Base-by-base conservation (phyloP, 2,113 vertebrate genomes). In the Felis chaus region DNA sequence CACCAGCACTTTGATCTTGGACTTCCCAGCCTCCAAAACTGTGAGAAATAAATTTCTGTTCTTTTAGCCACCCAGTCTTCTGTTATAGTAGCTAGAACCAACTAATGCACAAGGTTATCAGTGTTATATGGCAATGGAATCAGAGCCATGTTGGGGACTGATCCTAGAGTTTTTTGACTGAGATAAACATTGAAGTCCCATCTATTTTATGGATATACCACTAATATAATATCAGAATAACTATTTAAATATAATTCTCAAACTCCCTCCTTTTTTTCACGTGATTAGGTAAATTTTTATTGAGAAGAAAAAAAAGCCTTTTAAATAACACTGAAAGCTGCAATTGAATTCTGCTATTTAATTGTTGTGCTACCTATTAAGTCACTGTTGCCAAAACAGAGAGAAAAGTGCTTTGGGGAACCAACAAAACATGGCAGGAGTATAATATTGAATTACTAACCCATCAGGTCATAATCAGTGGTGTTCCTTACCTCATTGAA, bases 231-330 rank as follows among this genome's bases (percentile, higher is more conserved):
- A 71, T 65, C 41, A 89, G 89, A 81, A 79, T 66, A 73, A 15
- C 45, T 91, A 85, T 74, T 91, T 85, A 45, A 86, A 89, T 39
- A 78, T 21, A 94, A 86, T 57, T 83, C 41, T 83, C 61, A 87
- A 65, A 53, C 65, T 89, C 1, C 83, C 25, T 85, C 83, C 57
- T 65, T 91, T 65, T n/a, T 94, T 55, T 71, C 21, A 86, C 25
- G 29, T 61, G 9, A 89, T 78, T 88, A 76, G 25, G 29, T 66
- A 94, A 85, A 69, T 69, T 91, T 95, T 81, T 11, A 78, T 41
- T 68, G 16, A 94, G 21, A 87, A 88, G 14, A 14, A 48, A 33
- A 33, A 48, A 80, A 87, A 78, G 1, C 0, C 21, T 85, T 90
- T 92, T 39, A 93, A 80, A 66, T 84, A 89, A 96, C 95, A 69